Conservation (phyloP, 2,113 vertebrate genomes). For the Pterophyllum scalare region DNA sequence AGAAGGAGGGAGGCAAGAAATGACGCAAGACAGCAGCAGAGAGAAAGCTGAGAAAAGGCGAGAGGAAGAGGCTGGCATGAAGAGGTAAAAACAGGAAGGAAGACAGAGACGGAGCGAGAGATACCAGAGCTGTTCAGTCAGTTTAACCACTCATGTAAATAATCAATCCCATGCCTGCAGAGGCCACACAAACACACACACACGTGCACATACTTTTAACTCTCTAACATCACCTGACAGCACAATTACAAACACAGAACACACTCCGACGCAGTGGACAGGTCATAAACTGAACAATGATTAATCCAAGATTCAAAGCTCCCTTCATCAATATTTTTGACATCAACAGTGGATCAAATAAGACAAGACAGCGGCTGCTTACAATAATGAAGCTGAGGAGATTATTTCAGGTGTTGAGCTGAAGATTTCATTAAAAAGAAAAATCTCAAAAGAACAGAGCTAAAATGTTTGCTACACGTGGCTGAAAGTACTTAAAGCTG, state of each 20-base stretch:
- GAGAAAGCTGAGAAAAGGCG: conserved; percentile 40
- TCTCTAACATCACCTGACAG: not conserved
- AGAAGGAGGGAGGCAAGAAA: conserved; percentile 23
- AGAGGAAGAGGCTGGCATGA: conserved; percentile 7
- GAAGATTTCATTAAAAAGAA: not conserved
- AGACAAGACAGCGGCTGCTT: not conserved
- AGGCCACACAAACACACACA: not conserved
- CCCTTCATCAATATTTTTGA: not conserved
- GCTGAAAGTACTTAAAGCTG: not conserved
- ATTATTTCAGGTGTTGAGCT: not conserved
- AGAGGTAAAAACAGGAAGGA: not conserved
- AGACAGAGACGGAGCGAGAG: not conserved
- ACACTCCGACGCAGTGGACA: not conserved
- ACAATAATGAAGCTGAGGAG: not conserved
- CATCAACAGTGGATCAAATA: not conserved
- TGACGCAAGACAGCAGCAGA: conserved; percentile 48
- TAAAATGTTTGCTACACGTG: not conserved
- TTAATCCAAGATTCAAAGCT: not conserved
- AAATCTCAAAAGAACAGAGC: not conserved
- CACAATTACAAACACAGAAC: not conserved
- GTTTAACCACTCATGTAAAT: conserved; percentile 75
- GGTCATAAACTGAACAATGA: not conserved
- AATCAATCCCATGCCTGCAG: conserved; percentile 58
- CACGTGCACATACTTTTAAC: not conserved
- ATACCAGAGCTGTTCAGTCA: conserved; percentile 41